Percentiles rank a stretch among this genome's conserved stretches.
These are phyloP conservation scores for Chelonoidis abingdonii DNA, from an alignment of 2,113 vertebrate species.

Conservation along the genomic window DNA sequence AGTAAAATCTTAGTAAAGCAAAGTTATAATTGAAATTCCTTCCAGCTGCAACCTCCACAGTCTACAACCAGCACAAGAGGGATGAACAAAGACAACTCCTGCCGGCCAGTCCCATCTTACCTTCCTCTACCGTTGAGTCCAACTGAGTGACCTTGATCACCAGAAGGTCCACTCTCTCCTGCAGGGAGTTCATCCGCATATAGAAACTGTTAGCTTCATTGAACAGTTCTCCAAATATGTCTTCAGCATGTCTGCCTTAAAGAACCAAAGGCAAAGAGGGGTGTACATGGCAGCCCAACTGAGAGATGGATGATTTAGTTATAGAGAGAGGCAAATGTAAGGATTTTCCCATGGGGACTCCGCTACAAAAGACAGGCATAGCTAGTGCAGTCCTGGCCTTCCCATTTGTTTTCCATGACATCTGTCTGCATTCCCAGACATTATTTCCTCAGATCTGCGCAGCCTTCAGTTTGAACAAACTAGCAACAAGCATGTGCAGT, in stretches of 20 bases:
- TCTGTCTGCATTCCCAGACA: not conserved
- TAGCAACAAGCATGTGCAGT: fast-evolving
- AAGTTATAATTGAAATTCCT: not conserved
- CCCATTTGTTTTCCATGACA: not conserved
- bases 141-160: conserved; percentile 94
- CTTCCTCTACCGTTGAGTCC: conserved; percentile 95
- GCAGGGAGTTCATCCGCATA: conserved; percentile 92
- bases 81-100: not conserved
- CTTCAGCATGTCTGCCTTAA: conserved; percentile 89
- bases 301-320: not conserved
- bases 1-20: not conserved
- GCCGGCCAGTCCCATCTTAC: conserved; percentile 60
- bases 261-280: not conserved
- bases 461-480: not conserved
- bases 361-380: not conserved
- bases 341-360: not conserved
- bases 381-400: not conserved
- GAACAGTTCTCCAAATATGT: conserved; percentile 94
- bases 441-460: not conserved
- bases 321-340: not conserved
- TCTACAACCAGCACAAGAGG: not conserved
- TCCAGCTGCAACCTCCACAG: not conserved
- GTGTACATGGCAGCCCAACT: not conserved
- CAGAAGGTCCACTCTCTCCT: conserved; percentile 93
- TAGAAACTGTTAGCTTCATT: conserved; percentile 95